Base-by-base conservation (phyloP, 2,113 vertebrate species). In the Gnathonemus echidnorhynchus region DNA sequence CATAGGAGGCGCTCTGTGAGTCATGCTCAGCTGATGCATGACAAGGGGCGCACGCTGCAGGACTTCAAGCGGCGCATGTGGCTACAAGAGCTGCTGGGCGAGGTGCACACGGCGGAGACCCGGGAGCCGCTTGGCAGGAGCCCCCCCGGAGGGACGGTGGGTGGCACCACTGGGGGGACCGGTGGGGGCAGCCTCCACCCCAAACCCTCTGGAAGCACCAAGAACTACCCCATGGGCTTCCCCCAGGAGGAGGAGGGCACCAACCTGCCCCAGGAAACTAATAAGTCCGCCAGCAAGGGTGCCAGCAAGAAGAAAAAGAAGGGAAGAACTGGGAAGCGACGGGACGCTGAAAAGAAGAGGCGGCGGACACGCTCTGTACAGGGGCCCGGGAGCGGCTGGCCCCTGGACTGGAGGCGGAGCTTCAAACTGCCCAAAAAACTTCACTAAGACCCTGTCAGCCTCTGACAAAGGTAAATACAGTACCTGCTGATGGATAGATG, bases 11-110 rank as follows among this genome's bases (percentile, higher is more conserved):
- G 98, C 50, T 98, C 98, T 0, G 98, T 99, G 90, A 98, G 98
- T 27, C 98, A 99, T 62, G 97, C 97, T 90, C 98, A 99, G 96
- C 95, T 99, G 24, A 94, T 99, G 94, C 98, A 99, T 8, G 98
- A 99, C 95, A 98, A 99, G 90, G 96, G 98, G 13, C 97, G 97
- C 90, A 97, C 97, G 56, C 95, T 98, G 90, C 98, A 99, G 90
- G 98, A 99, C 83, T 93, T 96, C 80, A 95, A 97, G 91, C 96
- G 98, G 56, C 96, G 96, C 24, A 96, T 95, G 92, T 99, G 97
- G 96, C 95, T 99, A 15, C 97, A 99, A 58, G 95, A 97, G 90
- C 94, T 99, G 89, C 96, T 99, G 0, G 97, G 97, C 2, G 97
- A 98, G 24, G 97, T 99, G 88, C 98, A 99, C 95, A 99, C 98